Base-by-base conservation (phyloP, 2,113 vertebrate genomes). In the Stomatorhinus ivindoensis region DNA sequence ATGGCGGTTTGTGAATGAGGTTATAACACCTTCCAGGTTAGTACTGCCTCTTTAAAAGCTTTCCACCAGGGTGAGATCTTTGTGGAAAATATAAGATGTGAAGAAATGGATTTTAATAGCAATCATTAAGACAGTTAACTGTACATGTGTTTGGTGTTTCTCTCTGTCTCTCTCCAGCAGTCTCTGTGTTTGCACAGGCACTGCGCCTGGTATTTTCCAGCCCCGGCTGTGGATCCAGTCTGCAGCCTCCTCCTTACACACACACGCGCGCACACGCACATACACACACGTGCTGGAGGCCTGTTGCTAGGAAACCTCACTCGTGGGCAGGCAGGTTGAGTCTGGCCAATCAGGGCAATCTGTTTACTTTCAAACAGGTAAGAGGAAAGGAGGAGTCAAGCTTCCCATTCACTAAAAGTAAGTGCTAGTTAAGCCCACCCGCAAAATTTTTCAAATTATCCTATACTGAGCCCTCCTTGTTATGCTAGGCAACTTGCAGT, bases 121-220 rank as follows among this genome's bases (percentile, higher is more conserved):
- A 80, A 42, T 42, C 35, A 80, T 42, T 80, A 42, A 80, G 11
- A 39, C 15, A 39, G 73, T 42, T 42, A 15, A 17, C 73, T 24
- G 44, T 55, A 24, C 39, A 17, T 50, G n/a, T 44, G 21, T 35
- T 42, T 80, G 44, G 27, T 73, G 65, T 65, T 42, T 61, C n/a
- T 89, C 51, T 87, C 27, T 46, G 55, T 35, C 82, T 65, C 51
- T 51, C 39, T 50, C 31, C 35, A 47, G 42, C 53, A 61, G 89
- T 65, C 46, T 27, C 39, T 55, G 89, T 94, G 93, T 95, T 95
- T 95, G 93, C 94, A 94, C 94, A 93, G 95, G 95, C 93, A 55
- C 84, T 80, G 89, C 93, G 93, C 95, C 95, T 95, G 94, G 93
- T 95, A 94, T 94, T 96, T 96, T 94, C 94, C 94, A 92, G 91